Base-by-base conservation (phyloP, 2,888 invertebrate species). In the Eurois occulta region DNA sequence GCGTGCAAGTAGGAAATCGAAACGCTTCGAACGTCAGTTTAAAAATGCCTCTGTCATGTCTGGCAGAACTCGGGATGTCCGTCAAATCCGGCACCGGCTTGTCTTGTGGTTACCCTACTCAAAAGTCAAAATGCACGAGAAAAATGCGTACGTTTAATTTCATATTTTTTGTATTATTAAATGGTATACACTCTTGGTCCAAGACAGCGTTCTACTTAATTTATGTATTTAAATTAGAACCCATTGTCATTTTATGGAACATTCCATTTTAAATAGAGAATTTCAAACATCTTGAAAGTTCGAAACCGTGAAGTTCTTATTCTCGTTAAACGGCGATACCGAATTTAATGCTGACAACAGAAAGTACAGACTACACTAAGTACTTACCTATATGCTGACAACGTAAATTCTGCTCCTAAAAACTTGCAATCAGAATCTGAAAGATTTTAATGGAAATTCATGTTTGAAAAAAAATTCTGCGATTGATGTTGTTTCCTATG, bases 21-120 rank as follows among this genome's bases (percentile, higher is more conserved):
- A 84, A 77, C 43, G 73, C 48, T 77, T 58, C 55, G 18, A 65
- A 77, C 70, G 76, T 84, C 77, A 80, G 72, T 80, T 73, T 70
- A 67, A 62, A 58, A 62, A 58, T 83, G 78, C 66, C 86, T 77
- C 72, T 64, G 28, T 21, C 48, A 48, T 48, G 21, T 41, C 60
- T 62, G 78, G 75, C 43, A 70, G 73, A 74, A 78, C 60, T 55
- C 66, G 68, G 65, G 68, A 72, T 72, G 79, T 78, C 76, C 67
- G 72, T 75, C 60, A 85, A 80, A 74, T 65, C 68, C 65, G 68
- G 72, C 65, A 67, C 52, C 18, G 24, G 48, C 64, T 58, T 64
- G 76, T 82, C 70, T 72, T 64, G 55, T 83, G 72, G 88, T 64
- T 73, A 84, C 86, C 86, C 79, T 84, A 85, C 81, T 82, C 87